Conservation (phyloP, 1,140 invertebrate genomes). For the Anagrus nilaparvatae region DNA sequence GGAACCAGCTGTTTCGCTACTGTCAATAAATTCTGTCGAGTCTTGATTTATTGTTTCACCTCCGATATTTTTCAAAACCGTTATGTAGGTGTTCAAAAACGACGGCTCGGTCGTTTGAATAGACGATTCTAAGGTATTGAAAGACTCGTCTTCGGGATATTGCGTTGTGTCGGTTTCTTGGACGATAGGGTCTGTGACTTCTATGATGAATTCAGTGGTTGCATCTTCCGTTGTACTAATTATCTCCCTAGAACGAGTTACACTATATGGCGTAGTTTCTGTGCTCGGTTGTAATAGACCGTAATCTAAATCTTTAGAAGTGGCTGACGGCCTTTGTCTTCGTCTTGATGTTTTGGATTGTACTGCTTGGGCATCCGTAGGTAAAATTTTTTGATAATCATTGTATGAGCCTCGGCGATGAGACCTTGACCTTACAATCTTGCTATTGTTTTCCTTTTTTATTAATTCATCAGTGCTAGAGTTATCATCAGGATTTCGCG, state of each 20-base stretch:
- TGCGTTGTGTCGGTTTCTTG: not conserved
- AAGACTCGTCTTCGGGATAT: slow-evolving; percentile 5
- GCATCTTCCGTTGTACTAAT: no score
- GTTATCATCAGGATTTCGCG: slow-evolving; percentile 28
- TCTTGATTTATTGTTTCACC: no score
- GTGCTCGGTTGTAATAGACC: no score
- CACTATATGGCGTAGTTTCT: slow-evolving; percentile 22
- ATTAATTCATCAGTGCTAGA: no score
- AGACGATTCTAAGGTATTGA: slow-evolving; percentile 8
- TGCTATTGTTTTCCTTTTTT: no score
- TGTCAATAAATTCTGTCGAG: not conserved
- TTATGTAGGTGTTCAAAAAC: slow-evolving; percentile 1
- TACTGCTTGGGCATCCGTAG: no score
- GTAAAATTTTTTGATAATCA: no score
- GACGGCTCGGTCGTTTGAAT: slow-evolving; percentile 8
- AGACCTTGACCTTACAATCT: no score
- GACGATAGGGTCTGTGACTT: slow-evolving; percentile 9
- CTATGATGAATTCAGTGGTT: slow-evolving; percentile 11
- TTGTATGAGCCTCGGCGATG: no score
- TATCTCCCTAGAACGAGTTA: not conserved
- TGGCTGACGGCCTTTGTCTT: no score
- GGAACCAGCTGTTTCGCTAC: slow-evolving; percentile 4
- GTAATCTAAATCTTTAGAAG: no score
- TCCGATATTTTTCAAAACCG: not conserved
- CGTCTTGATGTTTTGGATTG: no score